Conservation (phyloP, 2,113 vertebrate genomes). For the Xiphophorus hellerii region DNA sequence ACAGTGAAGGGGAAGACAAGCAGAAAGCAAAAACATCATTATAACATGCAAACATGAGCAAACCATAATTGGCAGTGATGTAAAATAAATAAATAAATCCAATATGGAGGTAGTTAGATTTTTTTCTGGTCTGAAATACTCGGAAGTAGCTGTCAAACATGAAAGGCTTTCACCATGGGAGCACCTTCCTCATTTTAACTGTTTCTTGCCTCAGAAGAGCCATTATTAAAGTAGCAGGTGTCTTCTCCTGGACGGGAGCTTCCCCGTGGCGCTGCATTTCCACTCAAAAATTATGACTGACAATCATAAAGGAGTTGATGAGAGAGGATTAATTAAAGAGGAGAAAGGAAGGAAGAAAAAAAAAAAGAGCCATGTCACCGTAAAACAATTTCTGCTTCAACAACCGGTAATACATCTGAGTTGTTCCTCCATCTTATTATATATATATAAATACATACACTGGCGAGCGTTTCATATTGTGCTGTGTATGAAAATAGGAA, state of each 20-base stretch:
- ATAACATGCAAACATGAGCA: not conserved
- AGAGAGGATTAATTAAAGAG: constrained; percentile 54
- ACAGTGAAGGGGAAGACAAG: no score
- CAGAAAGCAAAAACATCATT: not conserved
- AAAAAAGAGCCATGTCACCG: not conserved
- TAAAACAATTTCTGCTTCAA: constrained; percentile 15
- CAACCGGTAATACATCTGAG: not conserved
- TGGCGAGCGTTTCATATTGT: not conserved
- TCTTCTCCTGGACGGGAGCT: constrained; percentile 4
- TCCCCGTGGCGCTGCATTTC: constrained; percentile 22
- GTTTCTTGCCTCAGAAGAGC: constrained; percentile 27
- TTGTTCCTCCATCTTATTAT: not conserved
- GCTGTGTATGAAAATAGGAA: not conserved
- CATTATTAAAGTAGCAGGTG: constrained; percentile 39
- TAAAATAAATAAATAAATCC: not conserved
- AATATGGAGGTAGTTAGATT: not conserved
- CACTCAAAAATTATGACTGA: constrained; percentile 39
- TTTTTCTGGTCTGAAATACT: constrained; percentile 16
- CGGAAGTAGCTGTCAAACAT: constrained; percentile 34
- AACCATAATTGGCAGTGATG: not conserved
- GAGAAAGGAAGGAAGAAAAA: not conserved
- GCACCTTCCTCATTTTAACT: constrained; percentile 12
- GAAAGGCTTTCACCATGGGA: constrained; percentile 26
- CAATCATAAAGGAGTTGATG: constrained; percentile 34
- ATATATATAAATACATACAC: no score